A percentile compares a stretch with the other conserved stretches of the same genome.
These are phyloP conservation scores for Chamaea fasciata DNA, from an alignment of 2,113 vertebrate genomes.

Conservation along the genomic window DNA sequence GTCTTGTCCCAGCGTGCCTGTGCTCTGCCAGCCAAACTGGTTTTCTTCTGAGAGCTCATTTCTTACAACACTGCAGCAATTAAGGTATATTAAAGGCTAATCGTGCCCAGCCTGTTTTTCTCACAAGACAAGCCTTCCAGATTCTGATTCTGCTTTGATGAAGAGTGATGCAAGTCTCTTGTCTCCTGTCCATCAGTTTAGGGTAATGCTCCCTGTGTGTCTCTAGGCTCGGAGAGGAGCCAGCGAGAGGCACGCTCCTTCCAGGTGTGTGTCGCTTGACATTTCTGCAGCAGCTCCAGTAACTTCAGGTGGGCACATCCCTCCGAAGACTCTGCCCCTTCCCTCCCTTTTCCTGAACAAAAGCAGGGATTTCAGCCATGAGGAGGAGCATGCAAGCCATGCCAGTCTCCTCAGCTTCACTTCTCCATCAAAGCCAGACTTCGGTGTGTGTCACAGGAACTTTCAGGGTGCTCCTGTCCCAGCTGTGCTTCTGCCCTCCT, in stretches of 20 bases:
- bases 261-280: background rate
- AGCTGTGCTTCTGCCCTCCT: background rate
- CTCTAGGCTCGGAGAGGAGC: background rate
- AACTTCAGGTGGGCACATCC: background rate
- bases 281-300: background rate
- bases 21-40: background rate
- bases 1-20: background rate
- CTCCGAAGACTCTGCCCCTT: background rate
- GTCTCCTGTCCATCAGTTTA: background rate
- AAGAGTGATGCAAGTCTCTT: background rate
- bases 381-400: background rate
- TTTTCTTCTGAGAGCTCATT: background rate
- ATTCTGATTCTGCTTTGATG: conserved; percentile 1
- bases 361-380: background rate
- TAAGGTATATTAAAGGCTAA: background rate
- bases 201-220: background rate
- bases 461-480: background rate
- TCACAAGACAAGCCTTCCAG: conserved; percentile 1
- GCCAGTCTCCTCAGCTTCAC: background rate
- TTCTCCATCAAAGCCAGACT: background rate
- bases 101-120: background rate
- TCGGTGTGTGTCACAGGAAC: background rate
- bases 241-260: background rate
- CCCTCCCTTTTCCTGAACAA: background rate
- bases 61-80: background rate